phyloP scores from a whole-genome alignment of 2,797 vertebrate genomes.

The Psittacula derbiana region DNA sequence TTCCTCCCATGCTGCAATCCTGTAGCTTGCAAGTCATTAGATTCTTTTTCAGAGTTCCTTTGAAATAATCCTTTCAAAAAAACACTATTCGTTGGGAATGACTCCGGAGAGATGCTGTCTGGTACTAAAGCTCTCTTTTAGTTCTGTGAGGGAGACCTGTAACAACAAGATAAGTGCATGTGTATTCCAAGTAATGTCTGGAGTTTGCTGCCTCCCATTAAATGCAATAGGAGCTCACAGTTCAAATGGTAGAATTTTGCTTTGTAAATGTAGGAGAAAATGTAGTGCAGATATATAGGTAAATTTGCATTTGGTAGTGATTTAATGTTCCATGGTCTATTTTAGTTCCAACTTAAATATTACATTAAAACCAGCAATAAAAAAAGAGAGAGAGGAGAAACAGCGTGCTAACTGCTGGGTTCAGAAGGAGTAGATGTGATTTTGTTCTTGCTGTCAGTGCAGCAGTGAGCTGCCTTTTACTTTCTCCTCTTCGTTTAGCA shows the following conservation, averaged over 20 bases:
- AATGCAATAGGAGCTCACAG: slow-evolving; percentile 39
- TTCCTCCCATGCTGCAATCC: slow-evolving; percentile 64
- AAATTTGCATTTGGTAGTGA: slow-evolving; percentile 67
- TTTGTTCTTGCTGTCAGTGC: slow-evolving; percentile 44
- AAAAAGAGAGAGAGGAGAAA: background rate
- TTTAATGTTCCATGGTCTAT: slow-evolving; percentile 59
- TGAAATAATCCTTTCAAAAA: slow-evolving; percentile 64
- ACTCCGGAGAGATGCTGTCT: slow-evolving; percentile 58
- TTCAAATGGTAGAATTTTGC: slow-evolving; percentile 60
- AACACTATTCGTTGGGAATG: slow-evolving; percentile 48
- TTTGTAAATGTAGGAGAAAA: slow-evolving; percentile 64
- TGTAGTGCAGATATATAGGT: slow-evolving; percentile 48
- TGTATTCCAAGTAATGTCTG: slow-evolving; percentile 42
- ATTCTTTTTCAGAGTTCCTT: slow-evolving; percentile 59
- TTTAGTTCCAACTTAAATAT: slow-evolving; percentile 66
- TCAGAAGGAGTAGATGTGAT: slow-evolving; percentile 34
- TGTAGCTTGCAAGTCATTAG: slow-evolving; percentile 63
- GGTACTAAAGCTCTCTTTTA: slow-evolving; percentile 42
- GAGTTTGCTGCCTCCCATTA: slow-evolving; percentile 52
- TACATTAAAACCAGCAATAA: slow-evolving; percentile 55
- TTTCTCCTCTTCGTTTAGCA: slow-evolving; percentile 43
- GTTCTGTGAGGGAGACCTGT: slow-evolving; percentile 46
- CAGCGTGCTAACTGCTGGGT: background rate
- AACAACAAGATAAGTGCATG: slow-evolving; percentile 66
- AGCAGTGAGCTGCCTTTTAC: slow-evolving; percentile 15